Conservation (phyloP, 2,888 invertebrate genomes). For the Cosmorhoe ocellata region DNA sequence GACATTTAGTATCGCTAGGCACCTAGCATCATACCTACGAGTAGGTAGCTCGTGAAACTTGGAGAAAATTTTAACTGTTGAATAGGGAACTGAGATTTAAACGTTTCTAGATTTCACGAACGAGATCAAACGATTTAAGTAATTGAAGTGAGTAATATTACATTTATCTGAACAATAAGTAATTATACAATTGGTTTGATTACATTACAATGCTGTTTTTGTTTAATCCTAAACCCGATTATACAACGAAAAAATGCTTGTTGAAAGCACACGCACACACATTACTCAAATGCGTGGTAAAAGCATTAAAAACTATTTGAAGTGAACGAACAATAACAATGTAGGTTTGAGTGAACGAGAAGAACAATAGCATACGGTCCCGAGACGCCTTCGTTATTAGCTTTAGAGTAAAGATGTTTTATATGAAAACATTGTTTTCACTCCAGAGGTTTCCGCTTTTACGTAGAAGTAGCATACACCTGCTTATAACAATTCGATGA, state of each 20-base stretch:
- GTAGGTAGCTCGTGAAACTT: constrained; percentile 3
- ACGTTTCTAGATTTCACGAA: neutral
- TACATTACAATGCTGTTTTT: too few species aligned
- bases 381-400: constrained; percentile 25
- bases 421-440: constrained; percentile 52
- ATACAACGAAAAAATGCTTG: neutral
- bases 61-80: constrained; percentile 6
- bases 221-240: too few species aligned
- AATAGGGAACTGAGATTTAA: constrained; percentile 6
- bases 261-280: neutral
- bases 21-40: neutral
- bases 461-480: constrained; percentile 7
- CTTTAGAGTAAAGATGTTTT: constrained; percentile 48
- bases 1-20: too few species aligned
- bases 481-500: too few species aligned
- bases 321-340: constrained; percentile 24
- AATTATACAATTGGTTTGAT: too few species aligned
- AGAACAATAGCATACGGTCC: constrained; percentile 22
- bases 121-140: neutral
- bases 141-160: too few species aligned
- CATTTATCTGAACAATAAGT: too few species aligned
- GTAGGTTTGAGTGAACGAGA: constrained; percentile 1
- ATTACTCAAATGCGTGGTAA: constrained; percentile 38
- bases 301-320: constrained; percentile 21
- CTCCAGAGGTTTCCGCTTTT: constrained; percentile 33